Base-by-base conservation (phyloP, 2,888 invertebrate species). In the Lithophane semibrunnea region DNA sequence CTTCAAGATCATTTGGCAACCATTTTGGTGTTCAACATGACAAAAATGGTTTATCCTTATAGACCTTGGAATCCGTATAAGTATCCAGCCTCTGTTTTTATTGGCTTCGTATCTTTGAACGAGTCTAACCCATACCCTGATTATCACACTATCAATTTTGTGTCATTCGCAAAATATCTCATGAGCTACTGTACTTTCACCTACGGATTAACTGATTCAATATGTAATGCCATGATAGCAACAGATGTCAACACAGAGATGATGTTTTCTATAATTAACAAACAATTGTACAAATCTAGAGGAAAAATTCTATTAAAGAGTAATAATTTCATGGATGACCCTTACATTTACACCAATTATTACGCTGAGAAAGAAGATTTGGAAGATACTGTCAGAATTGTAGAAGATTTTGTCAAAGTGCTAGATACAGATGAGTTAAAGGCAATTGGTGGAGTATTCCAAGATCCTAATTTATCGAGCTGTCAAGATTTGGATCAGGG, bases 1-100 rank as follows among this genome's bases (percentile, higher is more conserved):
- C 47, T 94, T 29, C 93, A 94, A 87, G 92, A 94, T 75, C 94
- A 94, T 76, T 69, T 91, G 12, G 29, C 90, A n/a, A 90, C 92
- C 3, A 86, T 91, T 1, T 61, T 94, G 0, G 16, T 91, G 0
- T 73, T 93, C 16, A 88, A 91, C 1, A 92, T 84, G 90, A 37
- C 82, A 80, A 47, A 92, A 89, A 73, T 64, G 89, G 4, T 86
- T 89, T 4, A 10, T 72, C 49, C 86, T 91, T 2, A 79, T 7
- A 3, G 90, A 91, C 78, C 80, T 92, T 21, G 85, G 49, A 73
- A 83, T 75, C 80, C 85, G 0, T 49, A 92, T 52, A 90, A 80
- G 52, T 92, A 92, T 80, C 94, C 94, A 3, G 71, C 84, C 3
- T 7, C 80, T 76, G n/a, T 90, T 89, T 29, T 85, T n/a, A 13